A percentile compares a stretch with the other conserved stretches of the same genome.
These are phyloP conservation scores for Spodoptera picta DNA, from an alignment of 2,888 invertebrate species.

Conservation along the genomic window DNA sequence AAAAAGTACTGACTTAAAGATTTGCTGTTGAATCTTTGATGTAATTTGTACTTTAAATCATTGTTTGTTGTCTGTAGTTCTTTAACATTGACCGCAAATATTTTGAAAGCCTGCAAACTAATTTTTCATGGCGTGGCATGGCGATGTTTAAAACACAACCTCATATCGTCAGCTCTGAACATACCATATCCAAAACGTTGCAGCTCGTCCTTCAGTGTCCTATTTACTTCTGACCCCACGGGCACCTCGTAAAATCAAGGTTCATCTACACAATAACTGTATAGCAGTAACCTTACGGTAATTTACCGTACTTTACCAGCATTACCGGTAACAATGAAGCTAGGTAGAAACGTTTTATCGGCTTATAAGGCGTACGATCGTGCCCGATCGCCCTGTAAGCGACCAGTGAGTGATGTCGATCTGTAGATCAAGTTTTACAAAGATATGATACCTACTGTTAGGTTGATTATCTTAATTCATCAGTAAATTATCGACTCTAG, in stretches of 20 bases:
- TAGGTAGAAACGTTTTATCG: conserved; percentile 52
- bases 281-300: conserved; percentile 63
- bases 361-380: conserved; percentile 53
- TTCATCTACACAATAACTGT: conserved; percentile 69
- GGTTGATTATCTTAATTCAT: too few relatives aligned
- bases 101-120: too few relatives aligned
- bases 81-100: too few relatives aligned
- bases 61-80: too few relatives aligned
- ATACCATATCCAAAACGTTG: conserved; percentile 42
- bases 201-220: conserved; percentile 41
- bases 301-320: conserved; percentile 69
- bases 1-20: too few relatives aligned
- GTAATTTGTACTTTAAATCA: too few relatives aligned
- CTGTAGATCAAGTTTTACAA: conserved; percentile 12
- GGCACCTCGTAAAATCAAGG: conserved; percentile 62
- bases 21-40: too few relatives aligned
- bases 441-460: too few relatives aligned
- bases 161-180: neutral
- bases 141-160: too few relatives aligned
- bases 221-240: conserved; percentile 65
- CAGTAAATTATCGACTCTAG: too few relatives aligned
- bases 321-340: conserved; percentile 63
- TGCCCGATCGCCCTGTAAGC: conserved; percentile 46
- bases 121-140: too few relatives aligned
- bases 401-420: conserved; percentile 38